Evolutionary conservation across 2,113 vertebrate species (phyloP).

Genomic region (Cavia aperea): DNA sequence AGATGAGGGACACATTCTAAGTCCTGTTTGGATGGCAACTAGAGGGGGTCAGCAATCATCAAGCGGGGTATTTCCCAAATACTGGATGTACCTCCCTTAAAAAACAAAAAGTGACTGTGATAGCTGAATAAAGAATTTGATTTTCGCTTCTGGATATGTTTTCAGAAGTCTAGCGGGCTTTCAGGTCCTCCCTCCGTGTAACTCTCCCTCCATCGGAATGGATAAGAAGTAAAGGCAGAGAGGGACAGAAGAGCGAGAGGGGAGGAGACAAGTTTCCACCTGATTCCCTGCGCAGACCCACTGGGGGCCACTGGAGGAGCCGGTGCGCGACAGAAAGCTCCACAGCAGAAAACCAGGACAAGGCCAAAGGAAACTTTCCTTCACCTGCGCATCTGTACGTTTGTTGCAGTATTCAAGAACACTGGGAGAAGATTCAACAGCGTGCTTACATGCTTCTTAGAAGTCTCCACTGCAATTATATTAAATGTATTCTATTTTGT

Average conservation of each 20-base stretch:
- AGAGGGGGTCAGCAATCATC: neutral
- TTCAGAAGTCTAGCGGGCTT: neutral
- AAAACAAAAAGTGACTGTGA: neutral
- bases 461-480: constrained; percentile 5
- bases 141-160: neutral
- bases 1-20: neutral
- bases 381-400: neutral
- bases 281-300: neutral
- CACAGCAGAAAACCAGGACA: constrained; percentile 5
- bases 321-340: neutral
- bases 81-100: neutral
- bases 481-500: constrained; percentile 32
- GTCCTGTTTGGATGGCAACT: neutral
- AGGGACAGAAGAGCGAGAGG: neutral
- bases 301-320: neutral
- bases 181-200: neutral
- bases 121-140: neutral
- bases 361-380: neutral
- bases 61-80: neutral
- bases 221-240: neutral
- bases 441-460: neutral
- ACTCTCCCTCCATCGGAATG: neutral
- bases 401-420: neutral
- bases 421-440: neutral
- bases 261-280: neutral